These are phyloP conservation scores for Cyrtorhinus lividipennis DNA, from an alignment of 1,140 invertebrate species.

Conservation along the genomic window DNA sequence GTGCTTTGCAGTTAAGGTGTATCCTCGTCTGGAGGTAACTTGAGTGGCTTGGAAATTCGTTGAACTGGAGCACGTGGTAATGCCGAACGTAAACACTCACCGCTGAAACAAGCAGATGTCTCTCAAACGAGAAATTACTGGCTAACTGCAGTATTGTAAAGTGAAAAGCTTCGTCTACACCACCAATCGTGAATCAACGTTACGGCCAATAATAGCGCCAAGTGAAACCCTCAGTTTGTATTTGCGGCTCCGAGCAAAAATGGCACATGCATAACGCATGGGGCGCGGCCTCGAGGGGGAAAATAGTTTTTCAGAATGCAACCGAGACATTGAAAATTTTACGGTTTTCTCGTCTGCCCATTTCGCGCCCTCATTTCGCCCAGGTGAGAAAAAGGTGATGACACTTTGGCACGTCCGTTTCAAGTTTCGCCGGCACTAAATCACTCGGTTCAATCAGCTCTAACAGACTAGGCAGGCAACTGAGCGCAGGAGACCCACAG, in stretches of 20 bases:
- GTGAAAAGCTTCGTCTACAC: too few relatives aligned
- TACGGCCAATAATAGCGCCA: too few relatives aligned
- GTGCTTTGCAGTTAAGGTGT: too few relatives aligned
- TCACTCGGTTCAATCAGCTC: conserved; percentile 3
- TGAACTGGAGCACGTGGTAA: too few relatives aligned
- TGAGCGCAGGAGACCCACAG: too few relatives aligned
- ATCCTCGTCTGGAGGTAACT: too few relatives aligned
- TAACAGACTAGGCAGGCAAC: background rate
- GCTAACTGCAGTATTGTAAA: too few relatives aligned
- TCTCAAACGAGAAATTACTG: too few relatives aligned
- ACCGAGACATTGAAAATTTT: conserved; percentile 6
- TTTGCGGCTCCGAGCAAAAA: background rate
- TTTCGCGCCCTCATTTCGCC: background rate
- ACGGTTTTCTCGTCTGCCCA: background rate
- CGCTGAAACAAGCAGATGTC: too few relatives aligned
- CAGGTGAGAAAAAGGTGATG: conserved; percentile 4
- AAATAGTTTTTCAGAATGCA: conserved; percentile 3
- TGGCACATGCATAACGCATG: conserved; percentile 6
- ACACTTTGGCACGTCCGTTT: background rate
- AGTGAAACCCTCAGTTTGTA: too few relatives aligned
- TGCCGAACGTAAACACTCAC: too few relatives aligned
- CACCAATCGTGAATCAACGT: background rate
- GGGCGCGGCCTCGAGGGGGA: background rate
- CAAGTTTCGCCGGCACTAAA: background rate
- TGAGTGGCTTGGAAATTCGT: too few relatives aligned